These are phyloP conservation scores for Myiopsitta monachus DNA, from an alignment of 2,113 vertebrate genomes.

Conservation along the genomic window DNA sequence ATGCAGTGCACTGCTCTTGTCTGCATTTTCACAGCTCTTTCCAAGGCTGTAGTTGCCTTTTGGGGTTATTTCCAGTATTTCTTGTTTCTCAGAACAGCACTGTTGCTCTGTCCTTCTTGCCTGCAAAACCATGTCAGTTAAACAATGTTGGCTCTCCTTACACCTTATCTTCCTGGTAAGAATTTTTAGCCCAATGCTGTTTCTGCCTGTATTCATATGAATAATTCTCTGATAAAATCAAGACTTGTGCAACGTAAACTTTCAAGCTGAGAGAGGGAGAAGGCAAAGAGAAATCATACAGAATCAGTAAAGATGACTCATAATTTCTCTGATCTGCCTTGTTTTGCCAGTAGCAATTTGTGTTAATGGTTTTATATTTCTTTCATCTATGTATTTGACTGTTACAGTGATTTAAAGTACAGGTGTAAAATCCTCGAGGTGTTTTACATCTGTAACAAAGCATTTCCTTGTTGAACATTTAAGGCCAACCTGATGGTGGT, in stretches of 20 bases:
- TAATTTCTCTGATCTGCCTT: conserved; percentile 23
- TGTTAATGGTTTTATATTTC: conserved; percentile 10
- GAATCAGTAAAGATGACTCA: conserved; percentile 14
- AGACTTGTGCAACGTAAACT: not conserved
- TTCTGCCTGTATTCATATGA: not conserved
- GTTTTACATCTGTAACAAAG: not conserved
- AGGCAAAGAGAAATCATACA: not conserved
- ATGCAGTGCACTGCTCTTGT: not conserved
- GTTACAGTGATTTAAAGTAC: not conserved
- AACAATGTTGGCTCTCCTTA: not conserved
- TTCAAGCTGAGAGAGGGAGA: not conserved
- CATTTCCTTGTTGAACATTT: not conserved
- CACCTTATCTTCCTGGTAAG: not conserved
- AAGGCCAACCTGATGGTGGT: not conserved
- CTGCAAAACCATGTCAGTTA: not conserved
- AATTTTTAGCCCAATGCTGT: not conserved
- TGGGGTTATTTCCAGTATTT: not conserved
- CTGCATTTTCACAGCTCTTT: not conserved
- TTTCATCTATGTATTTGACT: conserved; percentile 25
- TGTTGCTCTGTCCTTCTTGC: not conserved
- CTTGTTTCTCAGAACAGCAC: not conserved
- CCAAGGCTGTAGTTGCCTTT: not conserved
- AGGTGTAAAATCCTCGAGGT: not conserved
- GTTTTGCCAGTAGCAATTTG: conserved; percentile 15
- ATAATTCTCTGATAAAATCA: not conserved